These are phyloP conservation scores for Megaptera novaeangliae DNA, from an alignment of 2,113 vertebrate genomes.

Conservation along the genomic window DNA sequence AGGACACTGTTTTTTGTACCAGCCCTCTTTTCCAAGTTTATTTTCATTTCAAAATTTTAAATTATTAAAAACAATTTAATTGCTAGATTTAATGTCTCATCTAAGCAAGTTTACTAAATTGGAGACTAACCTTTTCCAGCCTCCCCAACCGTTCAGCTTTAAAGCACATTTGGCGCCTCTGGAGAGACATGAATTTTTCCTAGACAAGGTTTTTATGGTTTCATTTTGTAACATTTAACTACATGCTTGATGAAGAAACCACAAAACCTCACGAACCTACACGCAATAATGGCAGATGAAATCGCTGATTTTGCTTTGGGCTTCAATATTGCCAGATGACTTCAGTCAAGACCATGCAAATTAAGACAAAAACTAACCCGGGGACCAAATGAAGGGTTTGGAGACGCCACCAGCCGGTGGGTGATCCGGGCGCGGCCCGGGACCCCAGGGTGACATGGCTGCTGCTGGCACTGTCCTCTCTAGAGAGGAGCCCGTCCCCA, in stretches of 20 bases:
- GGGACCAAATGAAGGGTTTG: not conserved
- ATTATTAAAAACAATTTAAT: slow-evolving; percentile 2
- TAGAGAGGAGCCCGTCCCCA: accelerated
- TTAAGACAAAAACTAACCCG: not conserved
- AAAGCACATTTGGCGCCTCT: slow-evolving; percentile 34
- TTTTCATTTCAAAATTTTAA: slow-evolving; percentile 41
- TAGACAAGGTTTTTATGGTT: slow-evolving; percentile 64
- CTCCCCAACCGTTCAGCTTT: not conserved
- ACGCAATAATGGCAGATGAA: slow-evolving; percentile 13
- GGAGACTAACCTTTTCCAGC: not conserved
- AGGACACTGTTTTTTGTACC: not conserved
- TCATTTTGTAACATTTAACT: slow-evolving; percentile 66
- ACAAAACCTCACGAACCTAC: slow-evolving; percentile 49
- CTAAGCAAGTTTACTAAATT: not conserved
- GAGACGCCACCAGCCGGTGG: not conserved
- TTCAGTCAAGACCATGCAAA: not conserved
- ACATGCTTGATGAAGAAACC: slow-evolving; percentile 64
- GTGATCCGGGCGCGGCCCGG: accelerated
- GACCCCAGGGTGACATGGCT: accelerated
- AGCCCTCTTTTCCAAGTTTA: not conserved
- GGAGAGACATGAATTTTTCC: slow-evolving; percentile 56
- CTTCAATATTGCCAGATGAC: not conserved
- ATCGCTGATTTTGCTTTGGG: slow-evolving; percentile 9
- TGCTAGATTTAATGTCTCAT: not conserved
- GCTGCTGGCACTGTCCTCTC: not conserved